Percentiles rank a stretch among this genome's conserved stretches.
phyloP scores from a whole-genome alignment of 2,888 invertebrate genomes.

The Heliconius charithonia region DNA sequence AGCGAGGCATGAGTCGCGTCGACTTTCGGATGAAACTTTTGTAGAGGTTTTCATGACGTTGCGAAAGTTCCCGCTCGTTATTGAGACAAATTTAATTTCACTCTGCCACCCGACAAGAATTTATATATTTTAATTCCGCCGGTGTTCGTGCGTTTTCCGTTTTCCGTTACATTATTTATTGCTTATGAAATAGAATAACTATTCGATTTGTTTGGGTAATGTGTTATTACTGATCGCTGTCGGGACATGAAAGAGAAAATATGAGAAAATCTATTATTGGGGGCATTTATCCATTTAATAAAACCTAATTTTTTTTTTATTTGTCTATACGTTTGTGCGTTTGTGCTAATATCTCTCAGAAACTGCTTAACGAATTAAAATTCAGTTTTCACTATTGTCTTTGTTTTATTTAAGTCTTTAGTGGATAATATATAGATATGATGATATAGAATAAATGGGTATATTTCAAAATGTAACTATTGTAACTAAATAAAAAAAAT shows the following conservation, averaged over 20 bases:
- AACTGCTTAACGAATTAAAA: neutral
- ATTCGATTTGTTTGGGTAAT: neutral
- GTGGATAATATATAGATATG: too few species aligned
- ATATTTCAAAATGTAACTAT: too few species aligned
- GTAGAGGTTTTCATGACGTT: constrained; percentile 48
- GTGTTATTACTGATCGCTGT: too few species aligned
- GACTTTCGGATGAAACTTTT: constrained; percentile 47
- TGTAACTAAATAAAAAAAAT: too few species aligned
- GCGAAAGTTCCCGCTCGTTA: constrained; percentile 48
- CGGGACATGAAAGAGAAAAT: too few species aligned
- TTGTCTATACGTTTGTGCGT: too few species aligned
- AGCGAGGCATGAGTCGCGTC: constrained; percentile 39
- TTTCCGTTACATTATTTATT: constrained; percentile 24
- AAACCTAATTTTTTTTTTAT: too few species aligned
- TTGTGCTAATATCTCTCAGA: too few species aligned
- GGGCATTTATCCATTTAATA: too few species aligned
- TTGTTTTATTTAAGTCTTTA: too few species aligned
- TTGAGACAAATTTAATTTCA: constrained; percentile 50
- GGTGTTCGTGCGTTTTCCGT: constrained; percentile 41
- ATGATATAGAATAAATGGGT: too few species aligned
- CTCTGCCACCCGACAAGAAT: constrained; percentile 36
- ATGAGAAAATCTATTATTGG: too few species aligned
- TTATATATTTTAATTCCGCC: constrained; percentile 48
- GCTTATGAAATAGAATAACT: neutral
- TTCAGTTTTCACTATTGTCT: neutral